Evolutionary conservation across 2,797 vertebrate genomes (phyloP), one percentile per base, ranked within the genome.

Genomic region (Graptemys geographica): DNA sequence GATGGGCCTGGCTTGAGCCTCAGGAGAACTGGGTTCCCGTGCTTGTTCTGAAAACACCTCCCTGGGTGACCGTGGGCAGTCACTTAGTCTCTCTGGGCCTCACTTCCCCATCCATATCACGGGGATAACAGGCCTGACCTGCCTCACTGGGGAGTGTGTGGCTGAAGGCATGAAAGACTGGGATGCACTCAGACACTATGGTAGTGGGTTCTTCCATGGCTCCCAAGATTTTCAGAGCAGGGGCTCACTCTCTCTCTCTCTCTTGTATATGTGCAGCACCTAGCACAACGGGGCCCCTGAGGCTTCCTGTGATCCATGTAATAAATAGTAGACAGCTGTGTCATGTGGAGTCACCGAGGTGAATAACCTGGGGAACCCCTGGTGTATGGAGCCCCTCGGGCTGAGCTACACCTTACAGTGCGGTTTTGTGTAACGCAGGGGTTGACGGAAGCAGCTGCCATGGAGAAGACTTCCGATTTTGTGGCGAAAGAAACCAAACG

Each of bases 401-500:
- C 89, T 95, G 76, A 94, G 9, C 57, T 0, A 0, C 25, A 0
- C 0, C 62, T 80, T 83, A 59, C 18, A 8, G 13, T 0, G 0
- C 83, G 56, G 3, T 1, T 72, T 80, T 79, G 47, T 84, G 4
- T 25, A 6, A 74, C 0, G 0, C 95, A 98, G 97, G 96, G 37
- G 3, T 88, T 59, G 56, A 56, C 85, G 94, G 92, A 69, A n/a
- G 10, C 0, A 5, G 65, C 33, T 47, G 0, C 6, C 8, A 31
- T 55, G 79, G 79, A 19, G 98, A 98, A 62, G 98, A 98, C 85
- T 98, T 98, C 80, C 62, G 90, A 49, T 98, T 98, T 95, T 98
- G 98, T 0, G 98, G 97, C 0, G 95, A 98, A 84, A 90, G 98
- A 80, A 98, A 96, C 69, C 98, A 98, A 96, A 98, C 97, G 0